Conservation (phyloP, 2,113 vertebrate species). For the Edolisoma coerulescens region DNA sequence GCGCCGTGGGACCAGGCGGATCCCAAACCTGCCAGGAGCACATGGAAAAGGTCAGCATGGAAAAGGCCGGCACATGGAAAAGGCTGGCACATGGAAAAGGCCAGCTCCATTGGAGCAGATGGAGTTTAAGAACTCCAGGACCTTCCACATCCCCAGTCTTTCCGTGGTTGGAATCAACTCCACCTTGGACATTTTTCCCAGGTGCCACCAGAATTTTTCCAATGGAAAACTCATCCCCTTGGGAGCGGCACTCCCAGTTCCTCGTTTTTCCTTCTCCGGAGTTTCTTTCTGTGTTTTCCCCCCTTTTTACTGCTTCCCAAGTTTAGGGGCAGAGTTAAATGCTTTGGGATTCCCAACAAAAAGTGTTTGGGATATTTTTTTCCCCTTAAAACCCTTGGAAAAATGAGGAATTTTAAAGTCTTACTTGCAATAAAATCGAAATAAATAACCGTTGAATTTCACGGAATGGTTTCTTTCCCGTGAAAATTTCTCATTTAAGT, state of each 20-base stretch:
- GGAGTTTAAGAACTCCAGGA: not conserved
- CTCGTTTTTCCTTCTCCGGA: not conserved
- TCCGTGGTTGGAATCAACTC: not conserved
- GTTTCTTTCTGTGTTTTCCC: not conserved
- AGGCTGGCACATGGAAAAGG: not conserved
- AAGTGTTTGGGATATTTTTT: not conserved
- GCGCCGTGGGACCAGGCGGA: constrained; percentile 65
- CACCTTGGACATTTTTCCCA: not conserved
- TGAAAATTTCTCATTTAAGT: not conserved
- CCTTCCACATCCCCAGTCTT: not conserved
- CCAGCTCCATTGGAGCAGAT: rapidly evolving
- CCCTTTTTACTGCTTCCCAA: not conserved
- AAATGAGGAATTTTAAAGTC: not conserved
- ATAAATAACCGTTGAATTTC: not conserved
- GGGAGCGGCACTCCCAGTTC: not conserved
- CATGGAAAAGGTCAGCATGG: not conserved
- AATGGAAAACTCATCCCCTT: not conserved
- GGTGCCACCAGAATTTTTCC: rapidly evolving
- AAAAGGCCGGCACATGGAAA: not conserved
- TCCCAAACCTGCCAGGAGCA: constrained; percentile 69
- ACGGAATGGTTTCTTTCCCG: not conserved
- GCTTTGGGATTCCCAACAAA: not conserved
- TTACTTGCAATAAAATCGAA: not conserved
- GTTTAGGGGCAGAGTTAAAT: not conserved
- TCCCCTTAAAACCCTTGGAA: not conserved